Evolutionary conservation across 2,888 invertebrate species (phyloP).

Genomic region (Heliconius cydno): DNA sequence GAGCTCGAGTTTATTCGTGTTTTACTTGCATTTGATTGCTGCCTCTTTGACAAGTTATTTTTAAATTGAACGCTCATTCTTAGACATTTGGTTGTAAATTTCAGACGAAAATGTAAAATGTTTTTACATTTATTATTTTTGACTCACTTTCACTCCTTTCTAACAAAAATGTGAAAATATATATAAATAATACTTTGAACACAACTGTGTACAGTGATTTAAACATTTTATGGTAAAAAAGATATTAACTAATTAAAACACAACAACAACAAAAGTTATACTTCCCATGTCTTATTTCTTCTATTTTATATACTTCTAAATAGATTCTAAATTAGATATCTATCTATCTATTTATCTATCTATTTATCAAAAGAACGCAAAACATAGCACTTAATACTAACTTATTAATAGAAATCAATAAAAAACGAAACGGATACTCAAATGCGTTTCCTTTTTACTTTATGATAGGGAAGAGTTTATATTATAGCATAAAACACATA

Average conservation of each 20-base stretch:
- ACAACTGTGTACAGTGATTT: no score
- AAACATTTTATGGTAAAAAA: no score
- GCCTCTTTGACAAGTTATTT: conserved; percentile 7
- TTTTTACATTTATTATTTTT: conserved; percentile 1
- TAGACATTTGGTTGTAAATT: background rate
- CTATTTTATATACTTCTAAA: no score
- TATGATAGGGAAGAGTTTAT: background rate
- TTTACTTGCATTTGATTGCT: conserved; percentile 26
- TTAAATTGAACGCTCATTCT: conserved; percentile 10
- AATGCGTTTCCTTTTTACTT: background rate
- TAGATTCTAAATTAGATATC: no score
- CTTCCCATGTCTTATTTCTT: no score
- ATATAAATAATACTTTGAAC: no score
- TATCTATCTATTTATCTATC: background rate
- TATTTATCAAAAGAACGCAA: background rate
- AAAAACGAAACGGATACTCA: background rate
- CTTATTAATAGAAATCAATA: conserved; percentile 3
- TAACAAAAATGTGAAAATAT: no score
- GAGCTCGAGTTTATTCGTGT: background rate
- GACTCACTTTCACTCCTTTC: background rate
- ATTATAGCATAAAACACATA: conserved; percentile 1
- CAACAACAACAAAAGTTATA: no score
- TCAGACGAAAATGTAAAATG: background rate
- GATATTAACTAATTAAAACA: no score
- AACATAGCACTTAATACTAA: background rate